A percentile compares a stretch with the other conserved stretches of the same genome.
Conservation (phyloP, 2,797 vertebrate species). For the Merluccius polli region DNA sequence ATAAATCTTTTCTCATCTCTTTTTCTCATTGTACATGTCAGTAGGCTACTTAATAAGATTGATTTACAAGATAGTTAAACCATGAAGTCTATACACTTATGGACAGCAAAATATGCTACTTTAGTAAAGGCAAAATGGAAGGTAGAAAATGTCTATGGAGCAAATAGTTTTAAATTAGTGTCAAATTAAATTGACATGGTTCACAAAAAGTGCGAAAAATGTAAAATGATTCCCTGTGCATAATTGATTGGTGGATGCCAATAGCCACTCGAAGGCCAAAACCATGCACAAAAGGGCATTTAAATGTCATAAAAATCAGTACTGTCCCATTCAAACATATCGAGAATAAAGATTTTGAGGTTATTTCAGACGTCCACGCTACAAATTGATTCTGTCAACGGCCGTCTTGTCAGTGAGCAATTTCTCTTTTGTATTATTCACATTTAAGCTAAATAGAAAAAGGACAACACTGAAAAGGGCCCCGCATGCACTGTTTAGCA, state of each 20-base stretch:
- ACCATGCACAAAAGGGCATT: background rate
- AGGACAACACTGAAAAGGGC: conserved; percentile 63
- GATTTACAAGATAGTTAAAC: background rate
- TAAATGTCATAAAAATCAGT: background rate
- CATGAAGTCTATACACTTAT: background rate
- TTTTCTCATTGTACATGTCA: background rate
- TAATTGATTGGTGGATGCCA: background rate
- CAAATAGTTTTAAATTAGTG: no score
- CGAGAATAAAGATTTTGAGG: conserved; percentile 35
- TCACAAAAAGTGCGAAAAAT: background rate
- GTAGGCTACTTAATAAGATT: background rate
- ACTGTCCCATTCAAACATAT: conserved; percentile 15
- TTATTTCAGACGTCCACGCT: conserved; percentile 42
- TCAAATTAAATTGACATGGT: background rate
- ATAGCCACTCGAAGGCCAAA: background rate
- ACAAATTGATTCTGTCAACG: conserved; percentile 49
- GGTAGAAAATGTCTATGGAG: background rate
- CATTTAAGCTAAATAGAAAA: conserved; percentile 67
- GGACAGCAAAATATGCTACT: background rate
- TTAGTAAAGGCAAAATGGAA: background rate
- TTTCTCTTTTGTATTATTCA: conserved; percentile 68
- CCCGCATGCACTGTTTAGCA: conserved; percentile 42
- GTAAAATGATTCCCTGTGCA: background rate
- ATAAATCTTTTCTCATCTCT: background rate
- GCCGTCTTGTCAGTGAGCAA: conserved; percentile 57